Evolutionary conservation across 1,140 invertebrate species (phyloP).

Genomic region (Zaprionus kolodkinae): DNA sequence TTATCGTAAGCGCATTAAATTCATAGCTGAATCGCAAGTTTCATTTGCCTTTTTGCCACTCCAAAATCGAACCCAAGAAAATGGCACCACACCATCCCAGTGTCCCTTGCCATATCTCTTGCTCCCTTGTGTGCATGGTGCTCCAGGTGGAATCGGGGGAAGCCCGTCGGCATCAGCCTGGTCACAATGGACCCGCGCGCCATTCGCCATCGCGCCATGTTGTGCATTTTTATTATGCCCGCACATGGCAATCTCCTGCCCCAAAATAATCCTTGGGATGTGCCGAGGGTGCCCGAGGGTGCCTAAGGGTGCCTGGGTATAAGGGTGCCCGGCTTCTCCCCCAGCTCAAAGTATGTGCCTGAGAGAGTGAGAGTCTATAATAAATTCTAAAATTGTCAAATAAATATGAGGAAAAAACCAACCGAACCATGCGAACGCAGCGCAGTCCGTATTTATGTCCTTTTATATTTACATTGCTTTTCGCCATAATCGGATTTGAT

Average conservation of each 20-base stretch:
- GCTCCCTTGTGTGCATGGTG: not conserved
- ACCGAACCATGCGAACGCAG: not conserved
- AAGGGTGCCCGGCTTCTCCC: not conserved
- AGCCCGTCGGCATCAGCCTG: constrained; percentile 1
- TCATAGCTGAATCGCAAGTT: constrained; percentile 65
- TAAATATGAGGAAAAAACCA: constrained; percentile 51
- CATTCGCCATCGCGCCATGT: constrained; percentile 45
- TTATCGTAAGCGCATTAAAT: constrained; percentile 76
- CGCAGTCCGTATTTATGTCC: constrained; percentile 44
- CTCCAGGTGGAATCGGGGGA: not conserved
- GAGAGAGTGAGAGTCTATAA: constrained; percentile 27
- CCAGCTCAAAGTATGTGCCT: not conserved
- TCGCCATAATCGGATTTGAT: constrained; percentile 63
- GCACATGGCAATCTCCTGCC: constrained; percentile 36
- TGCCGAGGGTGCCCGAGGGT: not conserved
- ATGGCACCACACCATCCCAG: not conserved
- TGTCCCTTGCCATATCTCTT: not conserved
- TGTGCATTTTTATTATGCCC: constrained; percentile 74
- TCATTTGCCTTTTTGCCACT: constrained; percentile 33
- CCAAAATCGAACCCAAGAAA: constrained; percentile 25
- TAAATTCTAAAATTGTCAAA: constrained; percentile 79
- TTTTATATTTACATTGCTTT: constrained; percentile 33
- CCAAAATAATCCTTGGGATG: constrained; percentile 2
- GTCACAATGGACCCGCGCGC: constrained; percentile 25
- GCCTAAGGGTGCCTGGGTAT: not conserved